Evolutionary conservation across 2,797 vertebrate genomes (phyloP), one percentile per base, ranked within the genome.

Genomic region (Microctenopoma lineatum): DNA sequence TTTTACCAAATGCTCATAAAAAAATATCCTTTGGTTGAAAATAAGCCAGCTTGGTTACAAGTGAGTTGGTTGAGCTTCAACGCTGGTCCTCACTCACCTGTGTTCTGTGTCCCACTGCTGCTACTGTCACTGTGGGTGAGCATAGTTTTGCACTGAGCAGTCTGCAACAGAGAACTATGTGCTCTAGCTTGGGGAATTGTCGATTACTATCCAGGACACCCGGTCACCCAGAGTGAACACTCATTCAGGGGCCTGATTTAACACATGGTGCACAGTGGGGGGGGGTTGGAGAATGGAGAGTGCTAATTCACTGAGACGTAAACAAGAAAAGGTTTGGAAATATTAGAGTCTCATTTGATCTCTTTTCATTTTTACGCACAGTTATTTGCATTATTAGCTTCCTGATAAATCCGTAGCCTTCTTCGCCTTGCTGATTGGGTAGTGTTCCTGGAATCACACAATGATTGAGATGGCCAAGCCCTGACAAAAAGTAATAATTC

Each of bases 71-170:
- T 73, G 65, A 80, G 63, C 52, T 65, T 80, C 63, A 62, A 9
- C 18, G 14, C 42, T 53, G 41, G 27, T 81, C 62, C 32, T 63
- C 77, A 90, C 94, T 95, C 91, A 96, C 95, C 95, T 94, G 87
- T 78, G 46, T 80, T 87, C 71, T 90, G 89, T 3, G 79, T 87
- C 73, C 87, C 83, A 87, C 59, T 92, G 85, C 88, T 84, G 86
- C 89, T 87, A 66, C 78, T 85, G 70, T 86, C 80, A 73, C 87
- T 87, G 75, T 77, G 74, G 71, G 84, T 91, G 56, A 93, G 86
- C 95, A 96, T 96, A 86, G 84, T 89, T 92, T 67, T 74, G 71
- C 15, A 36, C 67, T 77, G 82, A 74, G 85, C 75, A 77, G 70
- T 12, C 77, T 76, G 84, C 79, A 55, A 41, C 55, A 61, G 36